Percentiles rank a stretch among this genome's conserved stretches.
Conservation (phyloP, 2,888 invertebrate genomes). For the Aplocera efformata region DNA sequence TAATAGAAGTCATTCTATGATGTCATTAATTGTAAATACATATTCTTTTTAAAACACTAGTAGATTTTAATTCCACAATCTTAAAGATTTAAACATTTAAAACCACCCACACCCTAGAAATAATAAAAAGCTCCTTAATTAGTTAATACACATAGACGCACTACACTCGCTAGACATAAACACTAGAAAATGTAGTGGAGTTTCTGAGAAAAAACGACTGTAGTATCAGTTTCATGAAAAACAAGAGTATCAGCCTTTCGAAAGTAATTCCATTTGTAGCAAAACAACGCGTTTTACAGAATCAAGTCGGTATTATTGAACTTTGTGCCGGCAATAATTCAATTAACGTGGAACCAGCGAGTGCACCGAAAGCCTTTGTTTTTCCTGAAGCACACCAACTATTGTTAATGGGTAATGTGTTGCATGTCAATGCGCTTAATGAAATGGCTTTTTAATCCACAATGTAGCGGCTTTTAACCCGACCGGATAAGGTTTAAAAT, state of each 20-base stretch:
- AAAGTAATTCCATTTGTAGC: not conserved
- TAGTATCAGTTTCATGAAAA: not conserved
- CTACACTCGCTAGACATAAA: no score
- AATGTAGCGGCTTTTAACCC: slow-evolving; percentile 11
- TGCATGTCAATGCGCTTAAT: slow-evolving; percentile 61
- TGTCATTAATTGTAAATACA: no score
- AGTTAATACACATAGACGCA: no score
- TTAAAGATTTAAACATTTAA: no score
- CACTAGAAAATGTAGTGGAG: no score
- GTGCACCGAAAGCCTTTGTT: slow-evolving; percentile 34
- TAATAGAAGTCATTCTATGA: no score
- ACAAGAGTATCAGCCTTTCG: not conserved
- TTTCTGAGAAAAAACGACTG: not conserved
- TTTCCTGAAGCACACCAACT: slow-evolving; percentile 41
- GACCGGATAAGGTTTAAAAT: slow-evolving; percentile 18
- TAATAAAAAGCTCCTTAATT: no score
- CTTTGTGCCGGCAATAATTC: slow-evolving; percentile 26
- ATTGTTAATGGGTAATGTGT: slow-evolving; percentile 57
- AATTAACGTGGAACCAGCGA: slow-evolving; percentile 32
- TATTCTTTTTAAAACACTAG: no score
- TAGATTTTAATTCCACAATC: no score
- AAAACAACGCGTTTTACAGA: slow-evolving; percentile 8
- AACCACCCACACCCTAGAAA: no score
- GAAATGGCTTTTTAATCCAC: slow-evolving; percentile 39
- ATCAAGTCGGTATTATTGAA: slow-evolving; percentile 6